Evolutionary conservation across 1,140 invertebrate species (phyloP).

Genomic region (Andricus grossulariae): DNA sequence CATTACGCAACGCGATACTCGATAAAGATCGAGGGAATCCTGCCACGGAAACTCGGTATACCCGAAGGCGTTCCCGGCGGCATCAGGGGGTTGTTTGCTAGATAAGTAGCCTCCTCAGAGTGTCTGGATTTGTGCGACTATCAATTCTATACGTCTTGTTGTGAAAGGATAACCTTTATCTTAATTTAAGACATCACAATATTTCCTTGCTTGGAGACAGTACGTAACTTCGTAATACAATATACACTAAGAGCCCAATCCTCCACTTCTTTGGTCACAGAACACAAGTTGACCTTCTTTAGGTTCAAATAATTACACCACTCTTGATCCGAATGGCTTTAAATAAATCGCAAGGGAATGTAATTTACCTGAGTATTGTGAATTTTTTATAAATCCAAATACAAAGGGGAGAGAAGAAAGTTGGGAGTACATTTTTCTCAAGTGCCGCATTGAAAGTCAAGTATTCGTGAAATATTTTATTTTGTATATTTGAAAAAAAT

Average conservation of each 20-base stretch:
- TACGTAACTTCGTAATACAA: background rate
- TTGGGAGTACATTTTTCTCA: background rate
- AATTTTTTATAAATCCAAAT: background rate
- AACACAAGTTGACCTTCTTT: background rate
- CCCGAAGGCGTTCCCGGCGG: slow-evolving; percentile 39
- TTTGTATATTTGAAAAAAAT: too few species aligned
- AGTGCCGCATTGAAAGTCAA: too few species aligned
- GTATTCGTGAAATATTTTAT: too few species aligned
- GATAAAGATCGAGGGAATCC: slow-evolving; percentile 52
- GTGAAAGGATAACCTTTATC: background rate
- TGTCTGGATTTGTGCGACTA: slow-evolving; percentile 11
- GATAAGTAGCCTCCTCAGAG: slow-evolving; percentile 20
- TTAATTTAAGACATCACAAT: background rate
- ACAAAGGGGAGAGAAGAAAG: background rate
- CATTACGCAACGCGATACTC: slow-evolving; percentile 56
- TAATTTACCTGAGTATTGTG: background rate
- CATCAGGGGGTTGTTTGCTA: slow-evolving; percentile 1
- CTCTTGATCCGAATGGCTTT: background rate
- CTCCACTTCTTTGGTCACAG: too few species aligned
- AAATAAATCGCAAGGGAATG: background rate
- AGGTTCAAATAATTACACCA: slow-evolving; percentile 11
- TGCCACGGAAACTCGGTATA: slow-evolving; percentile 42
- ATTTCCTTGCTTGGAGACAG: background rate
- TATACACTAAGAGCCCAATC: background rate
- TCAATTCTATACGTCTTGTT: slow-evolving; percentile 2